phyloP scores from a whole-genome alignment of 2,113 vertebrate species.

The Parus major region DNA sequence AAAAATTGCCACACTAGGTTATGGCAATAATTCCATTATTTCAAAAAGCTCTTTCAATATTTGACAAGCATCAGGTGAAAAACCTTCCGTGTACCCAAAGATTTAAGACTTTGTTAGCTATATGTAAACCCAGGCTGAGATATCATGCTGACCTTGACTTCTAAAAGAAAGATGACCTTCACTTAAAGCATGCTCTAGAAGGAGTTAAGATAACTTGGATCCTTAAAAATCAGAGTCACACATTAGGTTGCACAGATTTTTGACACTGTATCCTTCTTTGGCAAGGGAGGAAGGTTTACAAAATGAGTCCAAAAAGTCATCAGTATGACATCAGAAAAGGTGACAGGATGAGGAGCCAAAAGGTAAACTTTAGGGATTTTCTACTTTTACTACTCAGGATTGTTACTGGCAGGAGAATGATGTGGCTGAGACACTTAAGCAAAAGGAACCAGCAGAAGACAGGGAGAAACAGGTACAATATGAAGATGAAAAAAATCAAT shows the following conservation, averaged over 20 bases:
- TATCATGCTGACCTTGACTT: neutral
- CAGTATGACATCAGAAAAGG: neutral
- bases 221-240: neutral
- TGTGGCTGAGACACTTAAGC: neutral
- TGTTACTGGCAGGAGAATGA: neutral
- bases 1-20: neutral
- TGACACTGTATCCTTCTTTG: neutral
- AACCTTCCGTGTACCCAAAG: neutral
- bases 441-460: neutral
- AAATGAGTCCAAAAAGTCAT: neutral
- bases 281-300: neutral
- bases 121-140: neutral
- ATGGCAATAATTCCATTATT: neutral
- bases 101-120: neutral
- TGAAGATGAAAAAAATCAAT: neutral
- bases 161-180: neutral
- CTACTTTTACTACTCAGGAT: neutral
- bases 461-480: neutral
- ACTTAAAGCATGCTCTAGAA: neutral
- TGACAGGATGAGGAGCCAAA: neutral
- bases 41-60: neutral
- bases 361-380: neutral
- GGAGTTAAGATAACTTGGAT: neutral
- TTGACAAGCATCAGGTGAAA: neutral
- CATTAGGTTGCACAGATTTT: neutral